Evolutionary conservation across 2,888 invertebrate species (phyloP).

Genomic region (Xanthorhoe spadicearia): DNA sequence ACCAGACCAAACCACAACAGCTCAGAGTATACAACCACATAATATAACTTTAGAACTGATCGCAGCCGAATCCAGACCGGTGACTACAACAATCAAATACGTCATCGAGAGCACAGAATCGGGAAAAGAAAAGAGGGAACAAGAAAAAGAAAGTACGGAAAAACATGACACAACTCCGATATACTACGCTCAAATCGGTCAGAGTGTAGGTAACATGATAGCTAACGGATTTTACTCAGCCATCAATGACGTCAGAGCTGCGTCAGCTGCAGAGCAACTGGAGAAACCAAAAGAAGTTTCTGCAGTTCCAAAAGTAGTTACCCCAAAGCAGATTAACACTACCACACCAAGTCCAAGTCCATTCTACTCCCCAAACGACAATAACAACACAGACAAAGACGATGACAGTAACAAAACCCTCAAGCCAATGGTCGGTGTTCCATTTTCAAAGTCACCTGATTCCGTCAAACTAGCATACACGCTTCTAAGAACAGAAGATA

Average conservation of each 20-base stretch:
- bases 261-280: constrained; percentile 85
- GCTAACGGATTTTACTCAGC: constrained; percentile 84
- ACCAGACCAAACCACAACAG: constrained; percentile 54
- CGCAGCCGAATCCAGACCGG: constrained; percentile 60
- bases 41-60: constrained; percentile 61
- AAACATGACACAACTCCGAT: constrained; percentile 66
- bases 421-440: constrained; percentile 65
- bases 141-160: constrained; percentile 45
- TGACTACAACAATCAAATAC: constrained; percentile 66
- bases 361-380: constrained; percentile 60
- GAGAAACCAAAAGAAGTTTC: constrained; percentile 84
- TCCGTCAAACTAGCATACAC: constrained; percentile 74
- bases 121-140: not conserved
- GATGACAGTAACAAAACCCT: constrained; percentile 59
- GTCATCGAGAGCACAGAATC: constrained; percentile 56
- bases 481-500: constrained; percentile 65
- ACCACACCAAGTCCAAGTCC: constrained; percentile 59
- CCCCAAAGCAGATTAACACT: constrained; percentile 50
- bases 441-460: constrained; percentile 69
- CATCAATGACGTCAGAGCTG: constrained; percentile 86
- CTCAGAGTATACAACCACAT: constrained; percentile 48
- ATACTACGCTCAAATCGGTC: constrained; percentile 79
- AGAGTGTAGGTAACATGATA: constrained; percentile 67
- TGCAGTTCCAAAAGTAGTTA: constrained; percentile 79
- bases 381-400: constrained; percentile 51